These are phyloP conservation scores for Speoplatyrhinus poulsoni DNA, from an alignment of 2,113 vertebrate genomes.

Conservation along the genomic window DNA sequence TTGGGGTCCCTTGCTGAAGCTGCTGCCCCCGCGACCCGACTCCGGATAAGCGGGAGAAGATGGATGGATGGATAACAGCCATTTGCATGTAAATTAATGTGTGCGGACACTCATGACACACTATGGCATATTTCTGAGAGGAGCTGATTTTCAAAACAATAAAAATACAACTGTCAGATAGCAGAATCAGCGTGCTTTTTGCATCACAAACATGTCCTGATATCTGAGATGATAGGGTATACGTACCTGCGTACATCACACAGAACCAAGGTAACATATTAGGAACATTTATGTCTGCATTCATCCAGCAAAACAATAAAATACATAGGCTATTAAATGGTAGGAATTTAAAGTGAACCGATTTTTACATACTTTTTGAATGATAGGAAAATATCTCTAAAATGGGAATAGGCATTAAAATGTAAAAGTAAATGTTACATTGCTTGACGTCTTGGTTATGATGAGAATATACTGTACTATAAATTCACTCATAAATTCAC, in stretches of 20 bases:
- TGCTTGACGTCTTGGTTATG: background rate
- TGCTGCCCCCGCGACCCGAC: no score
- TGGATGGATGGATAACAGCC: conserved; percentile 7
- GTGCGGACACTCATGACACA: conserved; percentile 39
- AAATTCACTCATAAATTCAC: no score
- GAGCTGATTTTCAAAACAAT: conserved; percentile 54
- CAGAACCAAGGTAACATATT: conserved; percentile 48
- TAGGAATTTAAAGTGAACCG: conserved; percentile 35
- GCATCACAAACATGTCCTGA: conserved; percentile 35
- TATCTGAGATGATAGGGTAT: conserved; percentile 57
- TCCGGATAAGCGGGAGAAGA: no score
- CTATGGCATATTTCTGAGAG: conserved; percentile 32
- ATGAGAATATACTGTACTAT: conserved; percentile 35
- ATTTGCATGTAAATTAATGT: conserved; percentile 17
- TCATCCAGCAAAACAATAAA: conserved; percentile 49
- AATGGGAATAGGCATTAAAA: conserved; percentile 2
- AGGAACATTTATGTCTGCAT: conserved; percentile 28
- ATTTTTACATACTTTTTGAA: background rate
- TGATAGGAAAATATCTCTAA: conserved; percentile 27
- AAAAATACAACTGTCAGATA: conserved; percentile 60
- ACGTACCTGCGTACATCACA: conserved; percentile 69
- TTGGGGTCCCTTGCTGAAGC: no score
- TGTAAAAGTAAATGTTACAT: conserved; percentile 32
- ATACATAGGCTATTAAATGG: conserved; percentile 28
- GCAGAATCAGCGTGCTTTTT: conserved; percentile 50